phyloP scores from a whole-genome alignment of 2,888 invertebrate species.

The Pandemis heparana region DNA sequence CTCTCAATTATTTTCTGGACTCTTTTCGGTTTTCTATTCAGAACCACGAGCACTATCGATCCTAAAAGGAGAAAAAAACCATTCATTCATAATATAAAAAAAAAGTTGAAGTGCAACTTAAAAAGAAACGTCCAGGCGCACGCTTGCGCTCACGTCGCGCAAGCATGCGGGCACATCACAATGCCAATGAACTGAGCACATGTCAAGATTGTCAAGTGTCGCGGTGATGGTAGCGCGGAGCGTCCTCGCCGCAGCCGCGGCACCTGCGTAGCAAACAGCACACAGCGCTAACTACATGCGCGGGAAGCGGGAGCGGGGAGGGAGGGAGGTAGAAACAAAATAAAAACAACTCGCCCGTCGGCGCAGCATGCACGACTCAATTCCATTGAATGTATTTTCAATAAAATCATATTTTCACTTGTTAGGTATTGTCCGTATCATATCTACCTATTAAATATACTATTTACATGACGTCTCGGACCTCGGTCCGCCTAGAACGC shows the following conservation, averaged over 20 bases:
- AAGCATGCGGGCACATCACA: too few species aligned
- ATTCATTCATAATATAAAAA: too few species aligned
- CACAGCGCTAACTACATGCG: conserved; percentile 67
- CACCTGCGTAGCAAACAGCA: conserved; percentile 29
- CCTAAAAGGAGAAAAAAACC: too few species aligned
- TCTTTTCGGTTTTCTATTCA: too few species aligned
- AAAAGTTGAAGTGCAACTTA: too few species aligned
- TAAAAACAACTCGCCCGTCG: conserved; percentile 52
- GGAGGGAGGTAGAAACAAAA: conserved; percentile 65
- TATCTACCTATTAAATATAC: conserved; percentile 80
- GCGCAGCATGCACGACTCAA: conserved; percentile 73
- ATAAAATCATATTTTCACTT: conserved; percentile 83
- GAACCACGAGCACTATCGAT: too few species aligned
- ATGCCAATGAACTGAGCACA: neutral
- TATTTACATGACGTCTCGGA: conserved; percentile 70
- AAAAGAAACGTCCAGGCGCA: too few species aligned
- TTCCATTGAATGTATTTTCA: conserved; percentile 83
- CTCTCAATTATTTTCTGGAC: too few species aligned
- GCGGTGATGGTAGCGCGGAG: too few species aligned
- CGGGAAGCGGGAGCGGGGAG: conserved; percentile 56
- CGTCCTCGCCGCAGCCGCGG: too few species aligned
- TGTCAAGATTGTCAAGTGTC: neutral
- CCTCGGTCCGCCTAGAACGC: conserved; percentile 65
- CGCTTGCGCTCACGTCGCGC: too few species aligned
- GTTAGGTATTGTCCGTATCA: conserved; percentile 85